Conservation (phyloP, 2,888 invertebrate species). For the Ennomos erosarius region DNA sequence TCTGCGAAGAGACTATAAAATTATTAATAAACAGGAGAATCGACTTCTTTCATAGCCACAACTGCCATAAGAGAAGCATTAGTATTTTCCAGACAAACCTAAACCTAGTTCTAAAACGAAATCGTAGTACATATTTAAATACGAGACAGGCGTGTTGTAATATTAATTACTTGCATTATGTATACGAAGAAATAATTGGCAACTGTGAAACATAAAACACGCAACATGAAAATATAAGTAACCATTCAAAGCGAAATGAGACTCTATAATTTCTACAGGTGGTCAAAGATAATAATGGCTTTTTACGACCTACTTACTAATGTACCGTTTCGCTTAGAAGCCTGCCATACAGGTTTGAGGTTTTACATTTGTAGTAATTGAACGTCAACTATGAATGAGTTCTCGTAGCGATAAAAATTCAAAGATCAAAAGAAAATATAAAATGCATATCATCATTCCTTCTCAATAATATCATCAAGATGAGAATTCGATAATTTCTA, state of each 20-base stretch:
- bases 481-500: constrained; percentile 19
- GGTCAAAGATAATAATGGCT: constrained; percentile 35
- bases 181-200: constrained; percentile 6
- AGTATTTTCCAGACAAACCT: no score
- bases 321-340: constrained; percentile 49
- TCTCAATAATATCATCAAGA: constrained; percentile 36
- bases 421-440: constrained; percentile 30
- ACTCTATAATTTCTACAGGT: constrained; percentile 32
- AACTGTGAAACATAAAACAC: background rate
- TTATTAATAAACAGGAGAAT: background rate
- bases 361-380: constrained; percentile 44
- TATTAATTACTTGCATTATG: background rate
- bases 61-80: no score
- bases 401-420: constrained; percentile 33
- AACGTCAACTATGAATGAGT: constrained; percentile 38
- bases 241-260: constrained; percentile 27
- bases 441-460: constrained; percentile 32
- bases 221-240: constrained; percentile 1
- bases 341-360: constrained; percentile 44
- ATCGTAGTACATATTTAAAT: background rate
- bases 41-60: background rate
- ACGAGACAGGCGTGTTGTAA: background rate
- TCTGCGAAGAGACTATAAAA: constrained; percentile 4
- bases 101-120: background rate
- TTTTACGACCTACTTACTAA: constrained; percentile 37